Conservation (phyloP, 1,140 invertebrate genomes). For the Drosophila tropicalis region DNA sequence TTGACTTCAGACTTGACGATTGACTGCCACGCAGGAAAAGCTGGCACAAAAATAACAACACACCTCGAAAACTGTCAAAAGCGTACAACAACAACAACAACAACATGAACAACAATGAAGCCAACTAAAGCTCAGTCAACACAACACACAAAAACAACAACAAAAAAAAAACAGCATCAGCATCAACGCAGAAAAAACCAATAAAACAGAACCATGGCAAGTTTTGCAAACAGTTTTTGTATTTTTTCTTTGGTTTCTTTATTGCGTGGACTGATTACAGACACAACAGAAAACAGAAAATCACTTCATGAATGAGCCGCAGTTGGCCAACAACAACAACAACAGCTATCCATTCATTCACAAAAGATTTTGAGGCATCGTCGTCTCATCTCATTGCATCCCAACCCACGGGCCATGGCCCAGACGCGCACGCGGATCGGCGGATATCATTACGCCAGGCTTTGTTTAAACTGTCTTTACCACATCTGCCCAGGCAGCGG, state of each 20-base stretch:
- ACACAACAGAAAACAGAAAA: constrained; percentile 51
- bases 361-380: constrained; percentile 31
- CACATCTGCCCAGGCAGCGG: constrained; percentile 36
- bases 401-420: constrained; percentile 51
- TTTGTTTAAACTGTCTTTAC: constrained; percentile 60
- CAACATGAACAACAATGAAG: constrained; percentile 53
- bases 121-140: constrained; percentile 46
- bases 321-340: constrained; percentile 14
- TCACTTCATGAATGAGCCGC: constrained; percentile 72
- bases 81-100: constrained; percentile 58
- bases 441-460: constrained; percentile 78
- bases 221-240: constrained; percentile 69
- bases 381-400: constrained; percentile 1
- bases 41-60: constrained; percentile 53
- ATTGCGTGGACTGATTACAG: constrained; percentile 82
- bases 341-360: constrained; percentile 61
- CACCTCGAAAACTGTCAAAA: constrained; percentile 82
- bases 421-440: constrained; percentile 45
- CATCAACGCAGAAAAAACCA: constrained; percentile 43
- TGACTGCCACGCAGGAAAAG: constrained; percentile 80
- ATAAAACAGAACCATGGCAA: constrained; percentile 63
- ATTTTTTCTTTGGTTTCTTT: constrained; percentile 76
- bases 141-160: constrained; percentile 42
- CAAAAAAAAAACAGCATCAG: too few species aligned
- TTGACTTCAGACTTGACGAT: constrained; percentile 46